Conservation (phyloP, 92 coral and sea anemone genomes). For the Zoanthus sociatus region DNA sequence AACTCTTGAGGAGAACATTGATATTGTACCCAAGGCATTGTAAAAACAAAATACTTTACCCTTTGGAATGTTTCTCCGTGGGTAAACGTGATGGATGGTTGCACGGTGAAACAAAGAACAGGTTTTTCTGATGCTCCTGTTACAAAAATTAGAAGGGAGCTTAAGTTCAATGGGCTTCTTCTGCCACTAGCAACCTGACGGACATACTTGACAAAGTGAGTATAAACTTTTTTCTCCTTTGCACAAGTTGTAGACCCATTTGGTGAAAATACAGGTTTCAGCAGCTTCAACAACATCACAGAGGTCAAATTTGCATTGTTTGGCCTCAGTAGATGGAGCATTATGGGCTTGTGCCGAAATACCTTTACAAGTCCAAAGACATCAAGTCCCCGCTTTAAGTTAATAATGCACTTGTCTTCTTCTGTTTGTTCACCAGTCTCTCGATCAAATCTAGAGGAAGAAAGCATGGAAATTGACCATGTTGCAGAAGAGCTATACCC, state of each 20-base stretch:
- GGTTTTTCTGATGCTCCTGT: constrained; percentile 76
- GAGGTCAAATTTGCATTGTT: constrained; percentile 19
- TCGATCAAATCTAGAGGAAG: constrained; percentile 31
- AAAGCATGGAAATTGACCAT: constrained; percentile 57
- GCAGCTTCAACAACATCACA: constrained; percentile 36
- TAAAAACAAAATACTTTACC: constrained; percentile 19
- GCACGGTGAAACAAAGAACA: constrained; percentile 70
- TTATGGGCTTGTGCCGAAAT: constrained; percentile 21
- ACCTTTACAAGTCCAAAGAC: constrained; percentile 48
- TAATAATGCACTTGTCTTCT: constrained; percentile 32
- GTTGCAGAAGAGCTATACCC: constrained; percentile 58
- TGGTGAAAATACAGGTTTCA: constrained; percentile 43
- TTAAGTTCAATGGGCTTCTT: constrained; percentile 64
- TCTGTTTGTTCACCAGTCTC: constrained; percentile 2
- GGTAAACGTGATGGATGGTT: constrained; percentile 63
- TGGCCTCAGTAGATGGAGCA: constrained; percentile 59
- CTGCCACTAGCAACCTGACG: constrained; percentile 74
- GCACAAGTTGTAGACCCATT: constrained; percentile 41
- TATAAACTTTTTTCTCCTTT: constrained; percentile 49
- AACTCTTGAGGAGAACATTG: background rate
- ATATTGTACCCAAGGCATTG: background rate
- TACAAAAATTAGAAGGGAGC: constrained; percentile 61
- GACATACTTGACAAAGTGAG: constrained; percentile 72
- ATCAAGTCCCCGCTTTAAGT: constrained; percentile 43
- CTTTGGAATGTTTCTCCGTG: constrained; percentile 14